These are phyloP conservation scores for Apostichopus parvimensis DNA, from an alignment of 35 echinoderm and acorn worm species.

Conservation along the genomic window DNA sequence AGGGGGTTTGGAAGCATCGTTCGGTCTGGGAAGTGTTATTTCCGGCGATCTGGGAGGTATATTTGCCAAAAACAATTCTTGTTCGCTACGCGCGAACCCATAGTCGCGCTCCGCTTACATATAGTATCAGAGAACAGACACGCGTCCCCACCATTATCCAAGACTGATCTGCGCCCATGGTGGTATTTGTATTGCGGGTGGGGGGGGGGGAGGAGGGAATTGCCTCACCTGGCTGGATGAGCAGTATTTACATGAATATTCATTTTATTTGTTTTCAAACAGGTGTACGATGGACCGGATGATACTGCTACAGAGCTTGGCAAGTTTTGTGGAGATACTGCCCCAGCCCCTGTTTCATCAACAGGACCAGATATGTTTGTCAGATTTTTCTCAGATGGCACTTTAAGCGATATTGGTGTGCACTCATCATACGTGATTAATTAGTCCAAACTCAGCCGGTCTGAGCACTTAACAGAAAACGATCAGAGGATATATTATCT, in stretches of 20 bases:
- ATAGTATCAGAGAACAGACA: no score
- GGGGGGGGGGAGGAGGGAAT: no score
- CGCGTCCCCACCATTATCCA: no score
- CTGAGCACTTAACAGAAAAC: background rate
- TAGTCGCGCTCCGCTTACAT: no score
- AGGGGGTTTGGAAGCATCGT: no score
- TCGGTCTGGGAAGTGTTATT: no score
- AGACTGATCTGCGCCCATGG: no score
- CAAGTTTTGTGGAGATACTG: background rate
- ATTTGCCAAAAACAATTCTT: no score
- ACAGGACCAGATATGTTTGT: background rate
- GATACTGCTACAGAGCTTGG: background rate
- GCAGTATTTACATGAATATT: background rate
- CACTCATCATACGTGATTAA: background rate
- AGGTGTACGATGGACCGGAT: background rate
- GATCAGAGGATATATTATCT: background rate
- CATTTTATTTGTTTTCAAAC: background rate
- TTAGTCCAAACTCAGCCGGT: background rate
- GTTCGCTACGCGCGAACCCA: no score
- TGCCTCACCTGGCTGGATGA: background rate
- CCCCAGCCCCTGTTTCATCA: background rate
- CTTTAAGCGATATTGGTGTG: background rate
- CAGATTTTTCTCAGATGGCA: background rate
- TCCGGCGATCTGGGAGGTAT: no score
- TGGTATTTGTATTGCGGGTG: no score